Evolutionary conservation across 2,888 invertebrate genomes (phyloP).

Genomic region (Conistra vaccinii): DNA sequence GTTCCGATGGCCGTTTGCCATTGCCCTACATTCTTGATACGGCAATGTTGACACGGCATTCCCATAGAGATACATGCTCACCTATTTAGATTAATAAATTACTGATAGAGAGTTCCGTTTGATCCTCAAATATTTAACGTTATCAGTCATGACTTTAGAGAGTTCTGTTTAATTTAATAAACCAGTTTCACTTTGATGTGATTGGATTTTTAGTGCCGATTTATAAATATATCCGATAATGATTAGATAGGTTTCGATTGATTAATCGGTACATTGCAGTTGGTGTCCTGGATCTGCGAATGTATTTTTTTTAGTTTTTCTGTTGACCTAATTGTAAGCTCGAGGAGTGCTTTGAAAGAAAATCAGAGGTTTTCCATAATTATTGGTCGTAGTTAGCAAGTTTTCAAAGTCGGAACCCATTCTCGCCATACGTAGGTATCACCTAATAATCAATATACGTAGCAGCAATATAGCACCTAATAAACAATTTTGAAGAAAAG

Average conservation of each 20-base stretch:
- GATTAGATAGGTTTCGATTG: slow-evolving; percentile 14
- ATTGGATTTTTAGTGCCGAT: slow-evolving; percentile 15
- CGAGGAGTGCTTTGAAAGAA: neutral
- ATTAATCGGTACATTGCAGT: slow-evolving; percentile 2
- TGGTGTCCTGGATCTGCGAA: neutral
- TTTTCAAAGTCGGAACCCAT: neutral
- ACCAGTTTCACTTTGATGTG: slow-evolving; percentile 37
- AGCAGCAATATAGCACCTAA: no score
- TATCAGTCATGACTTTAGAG: slow-evolving; percentile 34
- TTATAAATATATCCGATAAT: no score
- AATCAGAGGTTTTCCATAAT: neutral
- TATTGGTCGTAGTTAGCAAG: neutral
- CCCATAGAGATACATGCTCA: slow-evolving; percentile 36
- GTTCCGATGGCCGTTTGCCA: slow-evolving; percentile 39
- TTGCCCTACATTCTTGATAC: slow-evolving; percentile 60
- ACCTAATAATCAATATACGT: no score
- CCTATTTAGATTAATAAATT: slow-evolving; percentile 50
- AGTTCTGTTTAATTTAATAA: slow-evolving; percentile 34
- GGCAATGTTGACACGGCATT: slow-evolving; percentile 58
- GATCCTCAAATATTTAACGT: slow-evolving; percentile 38
- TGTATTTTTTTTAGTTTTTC: neutral
- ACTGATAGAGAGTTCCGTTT: slow-evolving; percentile 39
- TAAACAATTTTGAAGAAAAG: no score
- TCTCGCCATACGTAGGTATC: no score
- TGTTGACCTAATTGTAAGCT: slow-evolving; percentile 13